Evolutionary conservation across 92 coral and sea anemone species (phyloP), one percentile per base, ranked within the genome.

Genomic region (Epizoanthus rinbou): DNA sequence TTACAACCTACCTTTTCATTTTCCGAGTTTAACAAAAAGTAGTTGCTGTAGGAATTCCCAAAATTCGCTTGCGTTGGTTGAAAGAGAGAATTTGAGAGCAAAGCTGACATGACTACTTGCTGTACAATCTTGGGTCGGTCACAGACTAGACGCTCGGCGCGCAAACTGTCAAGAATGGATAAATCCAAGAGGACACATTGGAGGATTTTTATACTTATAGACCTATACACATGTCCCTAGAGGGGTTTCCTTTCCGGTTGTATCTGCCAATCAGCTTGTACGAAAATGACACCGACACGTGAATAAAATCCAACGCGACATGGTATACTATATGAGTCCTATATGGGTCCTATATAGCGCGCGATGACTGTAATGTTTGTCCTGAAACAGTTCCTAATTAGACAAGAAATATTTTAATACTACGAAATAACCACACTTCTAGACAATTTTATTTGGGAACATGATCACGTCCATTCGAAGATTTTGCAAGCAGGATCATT

Each of bases 1-100:
- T 25, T 16, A 71, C 31, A 18, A 58, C 98, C 67, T 69, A 93
- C 98, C 94, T 89, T 93, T 75, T 93, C 98, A 45, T 92, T 84
- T 60, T 93, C 95, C 18, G 86, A 87, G 83, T 88, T 86, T 19
- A 90, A 83, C 72, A 89, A 87, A 85, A 88, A 93, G 83, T 93
- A 93, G 67, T 88, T 93, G 28, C 90, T 94, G 75, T 84, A 91
- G 31, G 90, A 90, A 19, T 17, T 78, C 16, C 72, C 82, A 5
- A 78, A 78, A 57, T 87, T 93, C 18, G 89, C 87, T 62, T 94
- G 93, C 74, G 86, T 65, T 66, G 90, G 86, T 10, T 92, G 85
- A 79, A 91, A 89, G 45, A 89, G 85, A 11, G 94, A 91, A 4
- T 94, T 86, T 14, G 98, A 90, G 15, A 93, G 89, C 67, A 93